phyloP scores from a whole-genome alignment of 2,113 vertebrate genomes.

The Sander lucioperca region DNA sequence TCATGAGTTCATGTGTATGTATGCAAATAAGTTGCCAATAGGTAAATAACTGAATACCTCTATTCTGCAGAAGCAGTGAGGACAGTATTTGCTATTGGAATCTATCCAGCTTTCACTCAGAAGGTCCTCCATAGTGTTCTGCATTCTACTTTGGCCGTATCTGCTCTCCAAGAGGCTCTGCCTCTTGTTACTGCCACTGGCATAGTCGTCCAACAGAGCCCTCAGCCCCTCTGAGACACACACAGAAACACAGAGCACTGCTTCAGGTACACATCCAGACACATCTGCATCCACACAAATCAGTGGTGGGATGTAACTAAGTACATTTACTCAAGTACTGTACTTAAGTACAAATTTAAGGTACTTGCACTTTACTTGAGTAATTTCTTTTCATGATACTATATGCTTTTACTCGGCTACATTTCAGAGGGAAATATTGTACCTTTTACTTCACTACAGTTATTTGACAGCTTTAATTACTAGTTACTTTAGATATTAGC shows the following conservation, averaged over 20 bases:
- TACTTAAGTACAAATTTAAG: background rate
- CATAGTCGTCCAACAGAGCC: conserved; percentile 85
- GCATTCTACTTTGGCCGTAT: conserved; percentile 80
- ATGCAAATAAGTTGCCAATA: background rate
- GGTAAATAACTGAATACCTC: conserved; percentile 48
- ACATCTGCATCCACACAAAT: background rate
- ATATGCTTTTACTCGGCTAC: background rate
- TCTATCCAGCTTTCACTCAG: conserved; percentile 86
- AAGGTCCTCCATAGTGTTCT: conserved; percentile 75
- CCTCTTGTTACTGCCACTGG: conserved; percentile 79
- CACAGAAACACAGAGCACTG: background rate
- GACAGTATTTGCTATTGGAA: conserved; percentile 88
- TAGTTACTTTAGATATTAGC: background rate
- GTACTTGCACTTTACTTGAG: background rate
- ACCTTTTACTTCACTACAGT: background rate
- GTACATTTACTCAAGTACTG: background rate
- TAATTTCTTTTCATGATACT: background rate
- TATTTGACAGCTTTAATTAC: background rate
- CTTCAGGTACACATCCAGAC: background rate
- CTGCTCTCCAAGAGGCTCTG: conserved; percentile 83
- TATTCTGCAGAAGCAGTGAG: conserved; percentile 85
- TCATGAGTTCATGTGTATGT: background rate
- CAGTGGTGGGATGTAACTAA: background rate
- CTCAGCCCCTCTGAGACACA: conserved; percentile 84
- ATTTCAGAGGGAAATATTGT: background rate